A percentile compares a stretch with the other conserved stretches of the same genome.
phyloP scores from a whole-genome alignment of 2,888 invertebrate genomes.

The Linyphia triangularis region DNA sequence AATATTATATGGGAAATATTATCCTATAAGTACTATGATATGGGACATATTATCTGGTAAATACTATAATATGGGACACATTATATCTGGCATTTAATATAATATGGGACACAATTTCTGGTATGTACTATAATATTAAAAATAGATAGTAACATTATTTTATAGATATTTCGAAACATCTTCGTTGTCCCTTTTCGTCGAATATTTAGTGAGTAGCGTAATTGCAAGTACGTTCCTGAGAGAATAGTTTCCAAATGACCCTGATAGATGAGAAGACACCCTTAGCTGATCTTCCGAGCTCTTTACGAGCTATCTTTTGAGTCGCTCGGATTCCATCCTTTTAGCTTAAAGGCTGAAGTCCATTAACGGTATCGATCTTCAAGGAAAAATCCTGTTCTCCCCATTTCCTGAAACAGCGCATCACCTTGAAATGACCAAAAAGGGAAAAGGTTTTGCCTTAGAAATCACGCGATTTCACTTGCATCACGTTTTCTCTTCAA shows the following conservation, averaged over 20 bases:
- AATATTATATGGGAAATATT: no score
- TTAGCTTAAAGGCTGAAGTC: slow-evolving; percentile 40
- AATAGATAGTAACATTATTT: no score
- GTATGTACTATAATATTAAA: no score
- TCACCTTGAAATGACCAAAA: slow-evolving; percentile 43
- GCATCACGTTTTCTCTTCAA: slow-evolving; percentile 1
- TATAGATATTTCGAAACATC: no score
- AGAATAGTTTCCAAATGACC: background rate
- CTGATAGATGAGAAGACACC: background rate
- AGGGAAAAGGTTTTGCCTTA: slow-evolving; percentile 17
- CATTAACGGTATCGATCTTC: slow-evolving; percentile 45
- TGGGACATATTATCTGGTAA: no score
- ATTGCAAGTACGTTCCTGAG: background rate
- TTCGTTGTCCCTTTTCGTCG: background rate
- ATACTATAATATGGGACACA: no score
- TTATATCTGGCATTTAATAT: no score
- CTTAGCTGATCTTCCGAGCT: background rate
- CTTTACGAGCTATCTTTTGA: background rate
- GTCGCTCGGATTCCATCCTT: slow-evolving; percentile 1
- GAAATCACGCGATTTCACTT: slow-evolving; percentile 1
- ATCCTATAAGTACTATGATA: no score
- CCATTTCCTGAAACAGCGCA: slow-evolving; percentile 17
- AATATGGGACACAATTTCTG: no score
- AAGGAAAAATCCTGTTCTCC: slow-evolving; percentile 18
- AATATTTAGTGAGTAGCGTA: background rate